These are phyloP conservation scores for Agrilus planipennis DNA, from an alignment of 1,140 invertebrate genomes.

Conservation along the genomic window DNA sequence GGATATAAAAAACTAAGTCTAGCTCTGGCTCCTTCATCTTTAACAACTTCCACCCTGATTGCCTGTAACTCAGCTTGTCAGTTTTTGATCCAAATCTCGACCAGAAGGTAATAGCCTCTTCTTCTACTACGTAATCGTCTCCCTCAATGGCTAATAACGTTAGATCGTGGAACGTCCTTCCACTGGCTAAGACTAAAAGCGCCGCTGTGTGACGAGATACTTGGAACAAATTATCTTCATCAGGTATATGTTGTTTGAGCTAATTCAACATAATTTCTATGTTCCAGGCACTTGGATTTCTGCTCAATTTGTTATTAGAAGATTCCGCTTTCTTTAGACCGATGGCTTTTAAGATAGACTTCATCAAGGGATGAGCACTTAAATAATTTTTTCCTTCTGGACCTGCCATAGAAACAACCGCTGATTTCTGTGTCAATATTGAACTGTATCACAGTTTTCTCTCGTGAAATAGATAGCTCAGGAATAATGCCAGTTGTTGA, in stretches of 20 bases:
- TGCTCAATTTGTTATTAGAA: too few species aligned
- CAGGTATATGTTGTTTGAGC: not conserved
- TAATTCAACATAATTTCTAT: not conserved
- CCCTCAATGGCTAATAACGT: conserved; percentile 23
- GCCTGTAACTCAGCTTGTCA: conserved; percentile 17
- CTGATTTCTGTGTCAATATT: conserved; percentile 15
- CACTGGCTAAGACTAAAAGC: conserved; percentile 23
- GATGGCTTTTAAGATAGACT: not conserved
- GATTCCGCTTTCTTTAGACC: not conserved
- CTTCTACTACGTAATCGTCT: conserved; percentile 4
- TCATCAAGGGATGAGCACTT: not conserved
- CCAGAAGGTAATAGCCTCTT: conserved; percentile 18
- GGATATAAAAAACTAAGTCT: not conserved
- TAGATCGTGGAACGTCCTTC: conserved; percentile 28
- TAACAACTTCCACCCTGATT: conserved; percentile 26
- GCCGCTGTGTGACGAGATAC: conserved; percentile 19
- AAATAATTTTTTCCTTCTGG: not conserved
- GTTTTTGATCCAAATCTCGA: conserved; percentile 30
- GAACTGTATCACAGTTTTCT: too few species aligned
- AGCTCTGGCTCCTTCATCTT: not conserved
- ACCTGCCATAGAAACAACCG: conserved; percentile 8
- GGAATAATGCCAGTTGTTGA: too few species aligned
- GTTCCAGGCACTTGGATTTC: not conserved
- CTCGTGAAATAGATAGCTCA: too few species aligned
- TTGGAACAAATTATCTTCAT: conserved; percentile 20